A percentile compares a stretch with the other conserved stretches of the same genome.
Conservation (phyloP, 2,113 vertebrate genomes). For the Cervus canadensis region DNA sequence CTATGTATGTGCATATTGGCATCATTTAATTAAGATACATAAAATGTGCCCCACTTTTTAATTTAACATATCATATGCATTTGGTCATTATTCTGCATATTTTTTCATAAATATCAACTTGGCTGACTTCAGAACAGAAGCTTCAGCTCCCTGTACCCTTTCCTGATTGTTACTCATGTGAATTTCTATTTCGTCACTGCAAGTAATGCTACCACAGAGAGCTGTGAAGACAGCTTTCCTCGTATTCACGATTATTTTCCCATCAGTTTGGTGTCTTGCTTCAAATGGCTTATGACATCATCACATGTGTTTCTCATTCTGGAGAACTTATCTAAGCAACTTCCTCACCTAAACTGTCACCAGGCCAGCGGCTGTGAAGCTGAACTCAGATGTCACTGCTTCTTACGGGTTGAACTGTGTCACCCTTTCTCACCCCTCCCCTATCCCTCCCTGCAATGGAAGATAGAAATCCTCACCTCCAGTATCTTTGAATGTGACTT, state of each 20-base stretch:
- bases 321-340: not conserved
- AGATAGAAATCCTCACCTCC: not conserved
- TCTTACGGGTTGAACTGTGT: not conserved
- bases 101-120: not conserved
- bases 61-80: not conserved
- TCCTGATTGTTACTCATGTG: not conserved
- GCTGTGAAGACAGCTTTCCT: not conserved
- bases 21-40: not conserved
- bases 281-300: not conserved
- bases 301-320: not conserved
- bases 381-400: not conserved
- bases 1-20: not conserved
- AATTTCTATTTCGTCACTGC: not conserved
- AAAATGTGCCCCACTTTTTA: not conserved
- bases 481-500: not conserved
- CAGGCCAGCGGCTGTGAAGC: not conserved
- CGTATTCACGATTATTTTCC: not conserved
- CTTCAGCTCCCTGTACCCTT: not conserved
- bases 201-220: not conserved
- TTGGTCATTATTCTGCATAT: not conserved
- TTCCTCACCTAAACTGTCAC: not conserved
- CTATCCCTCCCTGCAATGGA: too few species aligned
- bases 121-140: not conserved
- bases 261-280: not conserved
- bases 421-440: not conserved